Percentiles rank a stretch among this genome's conserved stretches.
Conservation (phyloP, 2,888 invertebrate genomes). For the Agrochola lychnidis region DNA sequence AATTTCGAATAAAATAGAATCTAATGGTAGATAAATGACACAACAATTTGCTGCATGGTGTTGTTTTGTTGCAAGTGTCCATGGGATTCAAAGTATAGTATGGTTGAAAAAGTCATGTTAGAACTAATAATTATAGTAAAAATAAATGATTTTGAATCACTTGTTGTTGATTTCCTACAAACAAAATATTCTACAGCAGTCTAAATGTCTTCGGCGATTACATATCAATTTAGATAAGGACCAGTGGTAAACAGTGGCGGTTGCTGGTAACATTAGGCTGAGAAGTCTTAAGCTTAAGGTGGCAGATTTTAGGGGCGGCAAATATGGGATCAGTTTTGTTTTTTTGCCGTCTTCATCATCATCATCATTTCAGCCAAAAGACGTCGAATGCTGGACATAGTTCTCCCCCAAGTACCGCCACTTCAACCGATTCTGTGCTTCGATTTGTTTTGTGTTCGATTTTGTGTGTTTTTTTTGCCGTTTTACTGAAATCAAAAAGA, state of each 20-base stretch:
- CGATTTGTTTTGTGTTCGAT: no score
- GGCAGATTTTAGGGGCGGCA: neutral
- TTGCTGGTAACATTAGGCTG: neutral
- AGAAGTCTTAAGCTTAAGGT: neutral
- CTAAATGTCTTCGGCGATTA: neutral
- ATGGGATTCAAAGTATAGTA: neutral
- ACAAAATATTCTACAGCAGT: no score
- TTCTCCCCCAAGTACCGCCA: no score
- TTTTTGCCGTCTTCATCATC: neutral
- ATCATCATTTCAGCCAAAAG: no score
- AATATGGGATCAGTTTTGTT: neutral
- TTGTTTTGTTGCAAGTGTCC: constrained; percentile 11
- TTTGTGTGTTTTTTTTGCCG: neutral
- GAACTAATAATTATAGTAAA: constrained; percentile 23
- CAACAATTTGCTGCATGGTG: constrained; percentile 18
- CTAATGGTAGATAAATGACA: constrained; percentile 37
- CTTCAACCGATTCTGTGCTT: no score
- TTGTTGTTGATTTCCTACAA: neutral
- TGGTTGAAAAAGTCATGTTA: constrained; percentile 31
- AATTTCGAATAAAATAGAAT: constrained; percentile 41
- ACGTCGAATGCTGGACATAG: no score
- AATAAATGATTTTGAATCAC: constrained; percentile 8
- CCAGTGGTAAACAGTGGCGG: neutral
- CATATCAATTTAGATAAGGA: neutral
- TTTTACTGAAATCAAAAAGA: no score